phyloP scores from a whole-genome alignment of 2,797 vertebrate species.

The Hoplostethus mediterraneus region DNA sequence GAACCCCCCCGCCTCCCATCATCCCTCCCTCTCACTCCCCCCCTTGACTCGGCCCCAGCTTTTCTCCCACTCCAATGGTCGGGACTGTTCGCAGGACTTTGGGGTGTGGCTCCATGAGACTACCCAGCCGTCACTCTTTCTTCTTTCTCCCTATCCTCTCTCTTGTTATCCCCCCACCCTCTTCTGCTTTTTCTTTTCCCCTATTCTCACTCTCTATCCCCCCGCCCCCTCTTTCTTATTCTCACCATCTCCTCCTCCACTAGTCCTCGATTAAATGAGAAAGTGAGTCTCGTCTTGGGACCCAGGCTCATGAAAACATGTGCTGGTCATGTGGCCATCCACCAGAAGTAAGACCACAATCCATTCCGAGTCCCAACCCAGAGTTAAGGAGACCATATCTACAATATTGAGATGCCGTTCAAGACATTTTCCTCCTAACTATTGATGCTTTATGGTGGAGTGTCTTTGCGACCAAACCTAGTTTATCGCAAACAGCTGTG shows the following conservation, averaged over 20 bases:
- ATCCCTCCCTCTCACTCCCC: conserved; percentile 1
- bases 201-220: conserved; percentile 11
- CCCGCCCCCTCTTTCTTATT: conserved; percentile 40
- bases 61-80: conserved; percentile 24
- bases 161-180: conserved; percentile 6
- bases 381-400: background rate
- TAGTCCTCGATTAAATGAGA: conserved; percentile 22
- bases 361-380: conserved; percentile 1
- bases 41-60: background rate
- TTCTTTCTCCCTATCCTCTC: conserved; percentile 4
- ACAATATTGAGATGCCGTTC: background rate
- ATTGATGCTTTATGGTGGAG: too few relatives aligned
- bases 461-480: too few relatives aligned
- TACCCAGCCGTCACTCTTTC: background rate
- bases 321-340: conserved; percentile 24
- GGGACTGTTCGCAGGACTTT: conserved; percentile 12
- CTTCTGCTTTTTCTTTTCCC: conserved; percentile 2
- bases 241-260: conserved; percentile 41
- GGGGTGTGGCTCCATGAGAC: background rate
- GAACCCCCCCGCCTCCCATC: conserved; percentile 19
- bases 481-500: too few relatives aligned
- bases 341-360: conserved; percentile 4
- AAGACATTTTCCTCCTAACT: too few relatives aligned
- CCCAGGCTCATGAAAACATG: conserved; percentile 3
- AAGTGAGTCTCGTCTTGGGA: too few relatives aligned